Evolutionary conservation across 2,888 invertebrate species (phyloP), one percentile per base, ranked within the genome.

Genomic region (Diploptera punctata): DNA sequence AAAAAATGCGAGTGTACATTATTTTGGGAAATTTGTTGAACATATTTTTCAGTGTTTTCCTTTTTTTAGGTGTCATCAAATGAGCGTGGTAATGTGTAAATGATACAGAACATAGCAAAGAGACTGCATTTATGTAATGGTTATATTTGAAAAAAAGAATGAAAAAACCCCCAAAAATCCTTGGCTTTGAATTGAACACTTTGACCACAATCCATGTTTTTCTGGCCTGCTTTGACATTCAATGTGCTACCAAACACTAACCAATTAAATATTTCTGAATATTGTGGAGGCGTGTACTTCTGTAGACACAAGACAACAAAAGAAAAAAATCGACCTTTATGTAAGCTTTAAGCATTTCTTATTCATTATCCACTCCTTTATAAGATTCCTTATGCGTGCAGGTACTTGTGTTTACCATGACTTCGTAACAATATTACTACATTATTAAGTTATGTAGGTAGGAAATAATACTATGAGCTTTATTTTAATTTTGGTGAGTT

Each of bases 271-370:
- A 72, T 68, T 70, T 73, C 69, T 67, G 73, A 65, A 65, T 65
- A 73, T 73, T 73, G 69, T 73, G 73, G 69, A 70, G 73, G 69
- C 68, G 65, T 73, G 69, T 73, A 73, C 31, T 70, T 38, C 26
- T 73, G 73, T 73, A 73, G 73, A 73, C 69, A 73, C 67, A 70
- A 65, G 65, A 60, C 60, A 60, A 29, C 47, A 43, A 65, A 65
- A n/a, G n/a, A n/a, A 65, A 65, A 70, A 73, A 73, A 67, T 70
- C 65, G 73, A 73, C 73, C 73, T 73, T 73, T 73, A 70, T 73
- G 73, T 73, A 73, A 73, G 62, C 71, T 67, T 43, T 52, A 61
- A 68, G 72, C 47, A 68, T 72, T 61, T 68, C 21, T 71, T 68
- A 72, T 68, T 72, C 61, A 68, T 72, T 72, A 38, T 38, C 52